Evolutionary conservation across 2,113 vertebrate species (phyloP).

Genomic region (Mohoua ochrocephala): DNA sequence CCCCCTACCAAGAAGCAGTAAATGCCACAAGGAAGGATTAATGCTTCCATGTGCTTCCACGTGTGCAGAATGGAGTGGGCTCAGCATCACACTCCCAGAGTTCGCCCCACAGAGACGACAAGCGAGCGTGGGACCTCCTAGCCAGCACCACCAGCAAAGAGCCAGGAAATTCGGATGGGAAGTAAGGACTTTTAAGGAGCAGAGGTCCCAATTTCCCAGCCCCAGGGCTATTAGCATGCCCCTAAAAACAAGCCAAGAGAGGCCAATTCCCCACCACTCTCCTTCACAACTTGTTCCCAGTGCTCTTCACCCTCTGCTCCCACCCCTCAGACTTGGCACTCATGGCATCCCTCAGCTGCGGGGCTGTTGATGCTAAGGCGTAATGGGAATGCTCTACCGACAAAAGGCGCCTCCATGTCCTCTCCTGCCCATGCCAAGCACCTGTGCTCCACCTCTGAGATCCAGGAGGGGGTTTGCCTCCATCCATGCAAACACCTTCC

Average conservation of each 20-base stretch:
- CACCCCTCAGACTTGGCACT: neutral
- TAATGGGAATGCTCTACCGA: neutral
- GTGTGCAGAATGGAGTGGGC: neutral
- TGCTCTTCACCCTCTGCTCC: neutral
- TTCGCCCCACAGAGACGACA: neutral
- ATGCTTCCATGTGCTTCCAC: neutral
- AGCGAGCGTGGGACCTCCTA: fast-evolving
- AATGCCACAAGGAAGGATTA: neutral
- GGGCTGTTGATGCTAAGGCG: neutral
- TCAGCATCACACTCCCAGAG: fast-evolving
- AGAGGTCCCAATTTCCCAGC: neutral
- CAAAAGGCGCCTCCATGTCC: neutral
- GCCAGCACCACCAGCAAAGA: neutral
- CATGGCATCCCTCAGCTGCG: neutral
- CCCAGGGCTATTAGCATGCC: neutral
- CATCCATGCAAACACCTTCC: neutral
- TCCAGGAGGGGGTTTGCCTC: neutral
- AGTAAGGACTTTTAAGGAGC: neutral
- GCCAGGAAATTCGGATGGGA: neutral
- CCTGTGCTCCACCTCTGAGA: neutral
- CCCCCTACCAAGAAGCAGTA: neutral
- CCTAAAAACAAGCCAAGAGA: neutral
- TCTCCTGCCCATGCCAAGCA: neutral
- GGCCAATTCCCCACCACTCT: neutral
- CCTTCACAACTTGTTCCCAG: neutral